Percentiles rank a stretch among this genome's conserved stretches.
Evolutionary conservation across 2,113 vertebrate genomes (phyloP).

Genomic region (Pteronura brasiliensis): DNA sequence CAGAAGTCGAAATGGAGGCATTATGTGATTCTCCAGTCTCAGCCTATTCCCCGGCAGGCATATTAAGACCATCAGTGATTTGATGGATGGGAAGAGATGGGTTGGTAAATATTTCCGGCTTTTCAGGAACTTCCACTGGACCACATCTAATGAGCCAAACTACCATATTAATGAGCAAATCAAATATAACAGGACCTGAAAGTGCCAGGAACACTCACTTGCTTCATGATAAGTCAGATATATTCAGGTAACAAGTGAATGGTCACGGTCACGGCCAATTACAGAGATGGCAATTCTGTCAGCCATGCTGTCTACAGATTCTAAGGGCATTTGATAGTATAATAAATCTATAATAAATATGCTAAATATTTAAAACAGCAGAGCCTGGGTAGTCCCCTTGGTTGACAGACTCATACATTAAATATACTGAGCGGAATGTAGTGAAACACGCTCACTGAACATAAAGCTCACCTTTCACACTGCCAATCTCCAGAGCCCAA

Average conservation of each 20-base stretch:
- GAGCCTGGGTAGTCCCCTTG: neutral
- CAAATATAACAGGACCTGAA: constrained; percentile 2
- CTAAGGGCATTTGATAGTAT: neutral
- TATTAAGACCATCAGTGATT: neutral
- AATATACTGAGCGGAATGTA: neutral
- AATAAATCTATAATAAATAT: neutral
- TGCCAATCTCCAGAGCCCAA: neutral
- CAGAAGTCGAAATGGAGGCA: neutral
- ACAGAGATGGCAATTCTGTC: neutral
- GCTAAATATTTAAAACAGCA: constrained; percentile 36
- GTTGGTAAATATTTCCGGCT: neutral
- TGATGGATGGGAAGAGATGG: neutral
- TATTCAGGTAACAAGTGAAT: neutral
- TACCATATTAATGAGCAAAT: neutral
- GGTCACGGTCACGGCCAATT: neutral
- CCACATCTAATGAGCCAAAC: neutral
- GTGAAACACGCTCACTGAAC: neutral
- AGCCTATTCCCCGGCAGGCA: neutral
- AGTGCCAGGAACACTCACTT: neutral
- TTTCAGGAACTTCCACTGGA: neutral
- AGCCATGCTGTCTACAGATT: neutral
- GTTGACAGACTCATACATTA: neutral
- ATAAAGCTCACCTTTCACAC: neutral
- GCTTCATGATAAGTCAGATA: neutral
- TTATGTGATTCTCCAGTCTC: neutral